A percentile compares a stretch with the other conserved stretches of the same genome.
These are phyloP conservation scores for Phortica variegata DNA, from an alignment of 1,140 invertebrate genomes.

Conservation along the genomic window DNA sequence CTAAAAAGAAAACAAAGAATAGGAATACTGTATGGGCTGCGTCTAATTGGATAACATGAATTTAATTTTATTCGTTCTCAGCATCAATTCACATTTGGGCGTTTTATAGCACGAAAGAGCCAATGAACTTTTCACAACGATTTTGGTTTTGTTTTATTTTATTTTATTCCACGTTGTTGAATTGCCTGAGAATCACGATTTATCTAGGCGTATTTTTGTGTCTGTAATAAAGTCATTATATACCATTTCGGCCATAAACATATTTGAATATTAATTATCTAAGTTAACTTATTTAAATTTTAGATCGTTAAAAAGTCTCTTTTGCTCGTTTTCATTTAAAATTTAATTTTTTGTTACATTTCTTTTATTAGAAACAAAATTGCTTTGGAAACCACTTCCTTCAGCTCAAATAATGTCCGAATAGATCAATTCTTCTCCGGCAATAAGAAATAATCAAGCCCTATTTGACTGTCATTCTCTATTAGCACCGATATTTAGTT, in stretches of 20 bases:
- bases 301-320: constrained; percentile 39
- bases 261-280: constrained; percentile 53
- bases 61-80: constrained; percentile 44
- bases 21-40: constrained; percentile 25
- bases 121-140: constrained; percentile 42
- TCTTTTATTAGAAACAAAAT: constrained; percentile 21
- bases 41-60: constrained; percentile 53
- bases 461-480: too few species aligned
- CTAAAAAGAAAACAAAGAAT: neutral
- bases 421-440: too few species aligned
- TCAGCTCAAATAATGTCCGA: too few species aligned
- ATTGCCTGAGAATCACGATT: constrained; percentile 41
- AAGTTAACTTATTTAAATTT: constrained; percentile 54
- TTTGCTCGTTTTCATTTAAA: neutral
- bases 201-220: constrained; percentile 35
- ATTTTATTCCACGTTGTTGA: constrained; percentile 8
- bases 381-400: too few species aligned
- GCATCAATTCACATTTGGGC: constrained; percentile 24
- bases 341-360: constrained; percentile 1
- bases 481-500: too few species aligned
- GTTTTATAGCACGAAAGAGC: too few species aligned
- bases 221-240: constrained; percentile 51
- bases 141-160: constrained; percentile 8
- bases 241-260: constrained; percentile 46
- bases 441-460: too few species aligned